A percentile compares a stretch with the other conserved stretches of the same genome.
These are phyloP conservation scores for Dryobota labecula DNA, from an alignment of 2,888 invertebrate genomes.

Conservation along the genomic window DNA sequence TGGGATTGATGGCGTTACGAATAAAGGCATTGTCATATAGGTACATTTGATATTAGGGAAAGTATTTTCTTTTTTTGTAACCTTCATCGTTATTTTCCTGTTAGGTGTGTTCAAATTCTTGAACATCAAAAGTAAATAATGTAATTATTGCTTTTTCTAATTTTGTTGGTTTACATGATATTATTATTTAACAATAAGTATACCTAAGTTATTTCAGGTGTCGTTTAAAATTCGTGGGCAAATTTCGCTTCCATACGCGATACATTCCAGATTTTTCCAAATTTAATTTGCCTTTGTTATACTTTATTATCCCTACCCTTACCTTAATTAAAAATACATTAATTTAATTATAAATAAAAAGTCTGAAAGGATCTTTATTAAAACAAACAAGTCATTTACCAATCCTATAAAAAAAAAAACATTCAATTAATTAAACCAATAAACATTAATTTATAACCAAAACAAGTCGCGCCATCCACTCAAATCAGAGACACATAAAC, in stretches of 20 bases:
- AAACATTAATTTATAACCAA: slow-evolving; percentile 42
- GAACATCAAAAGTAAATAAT: background rate
- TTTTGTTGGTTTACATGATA: background rate
- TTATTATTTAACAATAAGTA: background rate
- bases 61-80: slow-evolving; percentile 29
- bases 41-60: slow-evolving; percentile 42
- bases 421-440: slow-evolving; percentile 1
- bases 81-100: slow-evolving; percentile 40
- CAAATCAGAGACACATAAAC: slow-evolving; percentile 62
- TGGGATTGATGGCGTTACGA: slow-evolving; percentile 65
- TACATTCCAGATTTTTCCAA: background rate
- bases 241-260: background rate
- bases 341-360: background rate
- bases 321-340: background rate
- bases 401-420: background rate
- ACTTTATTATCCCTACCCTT: background rate
- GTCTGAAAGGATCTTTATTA: background rate
- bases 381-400: rapidly evolving
- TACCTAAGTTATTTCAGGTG: background rate
- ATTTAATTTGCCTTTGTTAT: background rate
- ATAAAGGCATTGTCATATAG: slow-evolving; percentile 55
- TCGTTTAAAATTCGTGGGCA: background rate
- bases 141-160: background rate
- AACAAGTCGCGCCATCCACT: slow-evolving; percentile 55
- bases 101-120: slow-evolving; percentile 4